A percentile compares a stretch with the other conserved stretches of the same genome.
These are phyloP conservation scores for Leptopilina syphax DNA, from an alignment of 2,888 invertebrate genomes.

Conservation along the genomic window DNA sequence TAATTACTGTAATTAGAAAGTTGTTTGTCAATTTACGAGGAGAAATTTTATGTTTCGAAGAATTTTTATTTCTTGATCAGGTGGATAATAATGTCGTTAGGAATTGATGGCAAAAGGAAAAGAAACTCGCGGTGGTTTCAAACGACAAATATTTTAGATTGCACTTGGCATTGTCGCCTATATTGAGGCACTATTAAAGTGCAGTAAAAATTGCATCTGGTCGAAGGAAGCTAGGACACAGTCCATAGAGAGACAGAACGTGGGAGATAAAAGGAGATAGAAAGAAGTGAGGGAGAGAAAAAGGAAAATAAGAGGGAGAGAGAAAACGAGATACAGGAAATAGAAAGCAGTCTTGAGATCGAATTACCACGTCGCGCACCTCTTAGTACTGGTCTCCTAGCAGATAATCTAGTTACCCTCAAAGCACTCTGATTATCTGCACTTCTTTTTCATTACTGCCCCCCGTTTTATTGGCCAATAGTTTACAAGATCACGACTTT, in stretches of 20 bases:
- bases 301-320: too few relatives aligned
- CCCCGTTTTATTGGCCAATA: background rate
- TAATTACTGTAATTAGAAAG: too few relatives aligned
- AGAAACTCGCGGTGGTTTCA: conserved; percentile 19
- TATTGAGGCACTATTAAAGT: conserved; percentile 62
- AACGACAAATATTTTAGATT: conserved; percentile 61
- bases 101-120: conserved; percentile 40
- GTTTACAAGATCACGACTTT: conserved; percentile 9
- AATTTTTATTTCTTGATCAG: conserved; percentile 27
- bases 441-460: conserved; percentile 1
- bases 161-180: conserved; percentile 55
- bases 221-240: background rate
- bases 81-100: conserved; percentile 30
- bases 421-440: conserved; percentile 29
- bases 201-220: conserved; percentile 56
- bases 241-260: too few relatives aligned
- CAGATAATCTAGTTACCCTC: conserved; percentile 31
- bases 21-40: too few relatives aligned
- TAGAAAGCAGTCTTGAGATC: conserved; percentile 27
- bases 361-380: conserved; percentile 15
- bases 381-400: conserved; percentile 13
- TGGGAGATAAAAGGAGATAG: background rate
- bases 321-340: background rate
- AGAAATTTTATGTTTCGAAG: conserved; percentile 53
- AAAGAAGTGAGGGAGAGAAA: background rate